Percentiles rank a stretch among this genome's conserved stretches.
Conservation (phyloP, 2,113 vertebrate genomes). For the Paraplagusia blochii region DNA sequence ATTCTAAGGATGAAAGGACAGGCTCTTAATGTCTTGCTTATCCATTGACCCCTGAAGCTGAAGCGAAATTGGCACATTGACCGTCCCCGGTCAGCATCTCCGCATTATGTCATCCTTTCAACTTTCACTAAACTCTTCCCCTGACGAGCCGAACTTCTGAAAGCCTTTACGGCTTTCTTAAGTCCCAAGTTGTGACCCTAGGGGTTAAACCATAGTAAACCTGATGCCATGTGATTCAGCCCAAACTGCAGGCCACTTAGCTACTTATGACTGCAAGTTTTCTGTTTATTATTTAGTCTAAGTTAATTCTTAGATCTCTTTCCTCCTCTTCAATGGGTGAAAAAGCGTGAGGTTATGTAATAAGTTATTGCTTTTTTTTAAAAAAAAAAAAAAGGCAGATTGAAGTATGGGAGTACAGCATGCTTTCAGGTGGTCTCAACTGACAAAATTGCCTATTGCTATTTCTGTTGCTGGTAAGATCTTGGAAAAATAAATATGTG, state of each 20-base stretch:
- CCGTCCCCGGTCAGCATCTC: slow-evolving; percentile 62
- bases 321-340: slow-evolving; percentile 26
- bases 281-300: no score
- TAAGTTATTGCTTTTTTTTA: slow-evolving; percentile 76
- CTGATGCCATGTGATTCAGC: slow-evolving; percentile 9
- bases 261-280: slow-evolving; percentile 17
- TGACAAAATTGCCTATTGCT: slow-evolving; percentile 47
- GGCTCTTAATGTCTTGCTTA: slow-evolving; percentile 55
- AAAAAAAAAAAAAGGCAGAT: no score
- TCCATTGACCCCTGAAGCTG: slow-evolving; percentile 54
- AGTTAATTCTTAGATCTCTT: slow-evolving; percentile 35
- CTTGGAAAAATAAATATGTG: slow-evolving; percentile 24
- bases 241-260: slow-evolving; percentile 34
- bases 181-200: slow-evolving; percentile 46
- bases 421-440: slow-evolving; percentile 53
- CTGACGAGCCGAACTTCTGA: slow-evolving; percentile 29
- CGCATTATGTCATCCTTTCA: slow-evolving; percentile 50
- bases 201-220: slow-evolving; percentile 55
- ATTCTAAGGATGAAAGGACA: slow-evolving; percentile 70
- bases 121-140: slow-evolving; percentile 35
- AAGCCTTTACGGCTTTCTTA: slow-evolving; percentile 27
- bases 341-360: slow-evolving; percentile 73
- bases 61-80: slow-evolving; percentile 66
- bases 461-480: slow-evolving; percentile 61
- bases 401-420: slow-evolving; percentile 61